A percentile compares a stretch with the other conserved stretches of the same genome.
phyloP scores from a whole-genome alignment of 2,888 invertebrate species.

The Scaptomyza cyrtandrae region DNA sequence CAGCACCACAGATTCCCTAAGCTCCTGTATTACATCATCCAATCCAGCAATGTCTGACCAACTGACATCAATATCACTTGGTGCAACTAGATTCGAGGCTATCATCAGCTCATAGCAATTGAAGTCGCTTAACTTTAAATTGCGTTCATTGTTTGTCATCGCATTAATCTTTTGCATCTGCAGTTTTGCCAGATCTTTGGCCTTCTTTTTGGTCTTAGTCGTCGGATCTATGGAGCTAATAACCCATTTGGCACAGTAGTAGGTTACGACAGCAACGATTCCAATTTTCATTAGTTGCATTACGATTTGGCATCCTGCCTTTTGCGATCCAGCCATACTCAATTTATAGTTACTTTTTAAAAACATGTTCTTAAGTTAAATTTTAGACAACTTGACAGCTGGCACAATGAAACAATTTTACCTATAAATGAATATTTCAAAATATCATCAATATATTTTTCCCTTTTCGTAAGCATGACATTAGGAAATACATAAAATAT shows the following conservation, averaged over 20 bases:
- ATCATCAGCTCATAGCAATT: constrained; percentile 98
- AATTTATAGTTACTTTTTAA: constrained; percentile 12
- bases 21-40: constrained; percentile 92
- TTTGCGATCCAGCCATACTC: constrained; percentile 48
- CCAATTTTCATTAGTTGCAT: constrained; percentile 87
- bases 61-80: constrained; percentile 89
- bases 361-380: constrained; percentile 8
- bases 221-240: constrained; percentile 96
- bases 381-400: constrained; percentile 17
- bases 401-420: constrained; percentile 6
- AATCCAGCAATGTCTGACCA: constrained; percentile 97
- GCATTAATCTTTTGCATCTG: constrained; percentile 88
- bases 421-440: no score
- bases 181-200: constrained; percentile 91
- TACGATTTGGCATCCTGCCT: constrained; percentile 40
- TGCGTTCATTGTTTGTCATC: constrained; percentile 85
- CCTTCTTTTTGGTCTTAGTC: constrained; percentile 92
- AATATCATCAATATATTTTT: no score
- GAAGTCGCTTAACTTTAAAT: constrained; percentile 88
- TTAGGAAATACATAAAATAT: no score
- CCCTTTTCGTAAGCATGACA: no score
- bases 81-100: constrained; percentile 96
- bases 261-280: constrained; percentile 91
- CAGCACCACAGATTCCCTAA: constrained; percentile 96
- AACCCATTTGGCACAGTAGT: constrained; percentile 94